phyloP scores from a whole-genome alignment of 2,797 vertebrate genomes.

The Nannoperca australis region DNA sequence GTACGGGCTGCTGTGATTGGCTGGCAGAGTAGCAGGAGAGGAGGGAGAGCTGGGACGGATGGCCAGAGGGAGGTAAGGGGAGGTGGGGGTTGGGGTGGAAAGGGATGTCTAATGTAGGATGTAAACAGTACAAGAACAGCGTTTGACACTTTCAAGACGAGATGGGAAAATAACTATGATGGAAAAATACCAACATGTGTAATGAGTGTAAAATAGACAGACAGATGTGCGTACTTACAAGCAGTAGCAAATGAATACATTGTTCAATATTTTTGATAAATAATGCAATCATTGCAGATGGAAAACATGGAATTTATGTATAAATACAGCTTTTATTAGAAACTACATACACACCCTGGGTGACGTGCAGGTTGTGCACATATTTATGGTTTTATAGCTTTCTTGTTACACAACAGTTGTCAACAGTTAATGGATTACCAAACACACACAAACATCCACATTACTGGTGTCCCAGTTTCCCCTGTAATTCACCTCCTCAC shows the following conservation, averaged over 20 bases:
- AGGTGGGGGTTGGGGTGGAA: slow-evolving; percentile 27
- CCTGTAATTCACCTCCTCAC: neutral
- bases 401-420: neutral
- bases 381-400: neutral
- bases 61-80: slow-evolving; percentile 44
- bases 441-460: neutral
- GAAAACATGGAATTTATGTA: neutral
- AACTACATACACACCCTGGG: neutral
- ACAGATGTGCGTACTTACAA: neutral
- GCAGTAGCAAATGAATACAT: neutral
- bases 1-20: slow-evolving; percentile 71
- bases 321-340: neutral
- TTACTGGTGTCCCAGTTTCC: neutral
- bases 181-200: no score
- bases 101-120: slow-evolving; percentile 47
- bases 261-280: neutral
- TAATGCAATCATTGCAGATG: neutral
- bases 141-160: neutral
- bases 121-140: slow-evolving; percentile 8
- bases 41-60: slow-evolving; percentile 52
- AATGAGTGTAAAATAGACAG: neutral
- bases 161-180: neutral
- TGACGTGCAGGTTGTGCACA: neutral
- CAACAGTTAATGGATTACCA: neutral
- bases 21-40: slow-evolving; percentile 54